Base-by-base conservation (phyloP, 2,113 vertebrate genomes). In the Mola mola region DNA sequence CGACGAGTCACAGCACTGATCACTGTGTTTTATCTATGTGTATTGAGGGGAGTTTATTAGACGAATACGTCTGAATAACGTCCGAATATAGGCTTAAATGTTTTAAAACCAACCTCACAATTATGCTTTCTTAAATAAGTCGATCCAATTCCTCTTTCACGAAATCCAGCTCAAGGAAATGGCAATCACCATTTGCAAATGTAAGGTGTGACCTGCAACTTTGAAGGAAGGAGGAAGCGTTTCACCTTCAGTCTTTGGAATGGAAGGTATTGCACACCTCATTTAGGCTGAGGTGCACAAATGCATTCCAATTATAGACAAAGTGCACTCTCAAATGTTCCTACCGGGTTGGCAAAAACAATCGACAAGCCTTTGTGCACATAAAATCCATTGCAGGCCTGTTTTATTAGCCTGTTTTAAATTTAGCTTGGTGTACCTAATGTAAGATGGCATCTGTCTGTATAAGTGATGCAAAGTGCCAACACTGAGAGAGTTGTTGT, bases 221-320 rank as follows among this genome's bases (percentile, higher is more conserved):
- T 10, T 60, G 3, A 49, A 67, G 80, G 58, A 79, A 82, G 20
- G 53, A 81, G 76, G 52, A 84, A 77, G 51, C 37, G 29, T 13
- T 65, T 12, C 0, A 22, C 2, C 2, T 20, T 29, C 21, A 51
- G 60, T 8, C 11, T 43, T 55, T 5, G 8, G 2, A 58, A n/a
- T 24, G 10, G 4, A 28, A 53, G 13, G 9, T 58, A 10, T 55
- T 59, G n/a, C 50, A 56, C 36, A 37, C 43, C 12, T 57, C 24
- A 52, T 38, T 40, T 26, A 38, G 10, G 5, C 11, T 29, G 1
- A 12, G 37, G 7, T 10, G 20, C 15, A 48, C 19, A 57, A 60
- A 29, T 38, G 16, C 38, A 33, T 10, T 8, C 9, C 44, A 11
- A 19, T 31, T 68, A 19, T 2, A 1, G 33, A 16, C 22, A 37